phyloP scores from a whole-genome alignment of 2,113 vertebrate genomes.

The Notarius lentiginosus region DNA sequence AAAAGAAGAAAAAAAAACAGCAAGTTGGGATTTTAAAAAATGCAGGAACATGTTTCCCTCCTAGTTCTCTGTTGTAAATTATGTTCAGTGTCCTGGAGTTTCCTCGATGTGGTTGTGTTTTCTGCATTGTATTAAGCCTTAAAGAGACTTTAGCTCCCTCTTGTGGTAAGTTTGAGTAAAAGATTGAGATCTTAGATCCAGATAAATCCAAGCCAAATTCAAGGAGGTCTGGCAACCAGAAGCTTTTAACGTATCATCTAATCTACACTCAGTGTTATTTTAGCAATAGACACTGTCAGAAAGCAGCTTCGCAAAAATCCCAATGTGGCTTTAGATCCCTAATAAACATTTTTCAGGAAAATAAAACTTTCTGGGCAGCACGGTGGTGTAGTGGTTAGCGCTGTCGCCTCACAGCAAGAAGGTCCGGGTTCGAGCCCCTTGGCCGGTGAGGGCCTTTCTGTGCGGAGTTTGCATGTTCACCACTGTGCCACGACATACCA shows the following conservation, averaged over 20 bases:
- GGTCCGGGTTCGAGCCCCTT: no score
- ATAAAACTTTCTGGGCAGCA: neutral
- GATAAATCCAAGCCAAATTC: neutral
- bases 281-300: neutral
- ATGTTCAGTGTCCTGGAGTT: neutral
- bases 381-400: no score
- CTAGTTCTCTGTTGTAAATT: neutral
- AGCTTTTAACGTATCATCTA: neutral
- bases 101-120: neutral
- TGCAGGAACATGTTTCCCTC: neutral
- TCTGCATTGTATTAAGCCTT: conserved; percentile 8
- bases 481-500: neutral
- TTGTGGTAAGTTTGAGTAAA: conserved; percentile 58
- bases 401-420: no score
- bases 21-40: neutral
- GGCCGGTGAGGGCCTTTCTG: no score
- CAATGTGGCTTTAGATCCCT: neutral
- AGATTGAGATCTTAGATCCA: neutral
- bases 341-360: neutral
- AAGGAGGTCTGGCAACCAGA: neutral
- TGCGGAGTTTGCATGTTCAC: no score
- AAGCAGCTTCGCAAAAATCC: neutral
- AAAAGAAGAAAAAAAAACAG: neutral
- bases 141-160: conserved; percentile 70
- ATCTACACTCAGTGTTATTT: neutral